Base-by-base conservation (phyloP, 2,113 vertebrate species). In the Oreochromis tanganicae region DNA sequence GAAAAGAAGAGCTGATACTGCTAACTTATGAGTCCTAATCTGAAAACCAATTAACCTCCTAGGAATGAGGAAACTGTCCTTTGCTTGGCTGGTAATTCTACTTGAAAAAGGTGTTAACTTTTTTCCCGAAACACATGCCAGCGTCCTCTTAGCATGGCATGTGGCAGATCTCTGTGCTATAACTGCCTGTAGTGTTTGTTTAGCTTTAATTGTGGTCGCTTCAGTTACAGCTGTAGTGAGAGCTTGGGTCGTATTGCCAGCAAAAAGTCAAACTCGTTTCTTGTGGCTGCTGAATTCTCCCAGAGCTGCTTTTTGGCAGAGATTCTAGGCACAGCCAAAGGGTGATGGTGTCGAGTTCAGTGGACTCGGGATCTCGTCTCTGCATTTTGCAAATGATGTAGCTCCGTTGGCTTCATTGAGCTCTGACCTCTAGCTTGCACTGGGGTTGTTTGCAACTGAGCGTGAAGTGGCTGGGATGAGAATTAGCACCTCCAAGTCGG, bases 241-340 rank as follows among this genome's bases (percentile, higher is more conserved):
- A 46, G 38, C 21, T 2, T 46, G 13, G 1, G 46, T 9, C 0
- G 5, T 46, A 46, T 1, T 1, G 41, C 68, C 68, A 46, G 68
- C 68, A 27, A 46, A 27, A 73, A 73, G 21, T 46, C 21, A 73
- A 27, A 46, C 21, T 73, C 3, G 13, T 73, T 73, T 27, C 38
- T 73, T 5, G 5, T 73, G 41, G 41, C 16, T 1, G 13, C 13
- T 17, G 21, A 43, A 73, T 2, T 46, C 21, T 4, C n/a, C 8
- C 66, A 41, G 38, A 43, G 68, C 8, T 27, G 41, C 13, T 24
- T 24, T 27, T 73, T 46, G 66, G 38, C 68, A 27, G 41, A 46
- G 21, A 6, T 73, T 73, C 21, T 46, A 46, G 41, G 41, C 41
- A 73, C 38, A 73, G 68, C 14, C 21, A 73, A 46, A 27, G 13